Evolutionary conservation across 2,113 vertebrate genomes (phyloP).

Genomic region (Petrocephalus zakoni): DNA sequence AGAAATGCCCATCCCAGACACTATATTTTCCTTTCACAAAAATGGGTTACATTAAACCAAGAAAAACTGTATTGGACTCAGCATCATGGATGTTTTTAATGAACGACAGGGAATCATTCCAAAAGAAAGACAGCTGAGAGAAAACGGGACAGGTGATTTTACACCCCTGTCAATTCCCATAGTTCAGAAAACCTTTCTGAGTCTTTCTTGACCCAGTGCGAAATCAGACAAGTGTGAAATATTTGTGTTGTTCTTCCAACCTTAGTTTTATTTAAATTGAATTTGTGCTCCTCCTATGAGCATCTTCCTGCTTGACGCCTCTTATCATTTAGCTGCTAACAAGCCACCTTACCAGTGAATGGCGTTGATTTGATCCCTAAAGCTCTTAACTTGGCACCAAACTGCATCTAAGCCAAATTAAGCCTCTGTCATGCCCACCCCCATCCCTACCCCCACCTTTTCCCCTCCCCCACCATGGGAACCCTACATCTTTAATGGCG

Average conservation of each 20-base stretch:
- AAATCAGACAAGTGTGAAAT: not conserved
- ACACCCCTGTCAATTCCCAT: not conserved
- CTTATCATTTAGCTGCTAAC: conserved; percentile 62
- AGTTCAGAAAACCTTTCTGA: not conserved
- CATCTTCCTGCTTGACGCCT: conserved; percentile 36
- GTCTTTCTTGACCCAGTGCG: not conserved
- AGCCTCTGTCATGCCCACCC: conserved; percentile 57
- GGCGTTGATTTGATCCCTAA: conserved; percentile 64
- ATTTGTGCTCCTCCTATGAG: conserved; percentile 9
- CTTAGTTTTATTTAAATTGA: not conserved
- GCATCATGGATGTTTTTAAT: not conserved
- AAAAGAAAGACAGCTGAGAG: not conserved
- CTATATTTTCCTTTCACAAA: not conserved
- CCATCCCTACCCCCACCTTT: not conserved
- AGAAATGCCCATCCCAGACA: not conserved
- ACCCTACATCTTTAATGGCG: conserved; percentile 35
- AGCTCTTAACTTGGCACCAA: conserved; percentile 57
- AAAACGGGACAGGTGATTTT: not conserved
- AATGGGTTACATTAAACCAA: not conserved
- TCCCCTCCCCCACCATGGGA: conserved; percentile 56
- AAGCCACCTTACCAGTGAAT: conserved; percentile 63
- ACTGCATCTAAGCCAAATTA: conserved; percentile 63
- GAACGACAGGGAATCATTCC: not conserved
- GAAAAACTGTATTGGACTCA: not conserved
- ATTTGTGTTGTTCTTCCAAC: too few relatives aligned